phyloP scores from a whole-genome alignment of 2,113 vertebrate species.

The Toxostoma redivivum region DNA sequence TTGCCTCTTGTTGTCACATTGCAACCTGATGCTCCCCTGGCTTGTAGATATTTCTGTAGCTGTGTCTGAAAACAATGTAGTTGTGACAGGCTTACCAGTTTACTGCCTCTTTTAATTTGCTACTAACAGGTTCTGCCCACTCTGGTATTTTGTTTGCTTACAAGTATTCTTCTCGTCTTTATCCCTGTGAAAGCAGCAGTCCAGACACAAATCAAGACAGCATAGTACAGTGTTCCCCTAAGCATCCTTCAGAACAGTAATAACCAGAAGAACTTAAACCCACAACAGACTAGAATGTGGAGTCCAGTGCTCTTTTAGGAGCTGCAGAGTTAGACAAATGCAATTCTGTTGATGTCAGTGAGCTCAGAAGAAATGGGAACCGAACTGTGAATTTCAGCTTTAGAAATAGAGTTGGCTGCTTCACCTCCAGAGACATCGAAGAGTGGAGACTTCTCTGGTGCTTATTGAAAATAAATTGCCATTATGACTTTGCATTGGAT shows the following conservation, averaged over 20 bases:
- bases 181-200: background rate
- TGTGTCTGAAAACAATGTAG: background rate
- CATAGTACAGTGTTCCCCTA: background rate
- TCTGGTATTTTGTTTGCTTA: background rate
- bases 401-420: background rate
- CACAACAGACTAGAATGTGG: background rate
- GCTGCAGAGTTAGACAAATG: background rate
- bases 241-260: background rate
- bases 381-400: background rate
- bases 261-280: background rate
- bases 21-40: background rate
- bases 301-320: background rate
- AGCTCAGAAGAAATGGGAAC: background rate
- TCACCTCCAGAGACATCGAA: background rate
- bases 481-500: background rate
- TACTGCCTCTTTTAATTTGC: background rate
- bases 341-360: background rate
- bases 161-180: background rate
- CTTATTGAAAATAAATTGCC: background rate
- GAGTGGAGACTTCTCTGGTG: background rate
- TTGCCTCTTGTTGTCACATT: background rate
- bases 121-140: background rate
- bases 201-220: background rate
- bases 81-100: background rate
- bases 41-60: background rate